Base-by-base conservation (phyloP, 2,113 vertebrate genomes). In the Lagopus leucura region DNA sequence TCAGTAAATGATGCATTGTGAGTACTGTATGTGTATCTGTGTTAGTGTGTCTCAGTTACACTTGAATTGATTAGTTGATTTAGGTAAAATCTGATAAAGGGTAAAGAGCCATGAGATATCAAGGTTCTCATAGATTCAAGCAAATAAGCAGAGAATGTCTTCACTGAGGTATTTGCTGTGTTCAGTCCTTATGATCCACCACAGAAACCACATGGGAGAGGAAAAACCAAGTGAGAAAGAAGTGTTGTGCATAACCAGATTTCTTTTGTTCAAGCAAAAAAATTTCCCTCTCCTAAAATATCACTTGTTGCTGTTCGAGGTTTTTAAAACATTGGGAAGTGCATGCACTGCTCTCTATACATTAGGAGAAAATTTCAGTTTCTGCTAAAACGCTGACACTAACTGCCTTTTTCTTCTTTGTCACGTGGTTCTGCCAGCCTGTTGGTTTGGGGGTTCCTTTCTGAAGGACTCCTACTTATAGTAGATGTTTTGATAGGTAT, bases 81-180 rank as follows among this genome's bases (percentile, higher is more conserved):
- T 70, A 88, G 85, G 92, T 82, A 91, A 83, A 88, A 94, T 80
- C 72, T 74, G 79, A 32, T 22, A 86, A 80, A 95, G 63, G 64
- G 85, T 92, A 92, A 65, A 60, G 48, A 77, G 27, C 67, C 19
- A 15, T 50, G 69, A 85, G 85, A 81, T 88, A 80, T 25, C 1
- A 12, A 77, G 48, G 63, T 94, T 38, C 50, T 83, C 66, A 47
- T 55, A 74, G 92, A 11, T 69, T 88, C 75, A 86, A 82, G 36
- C 12, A 82, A 57, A 66, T 70, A 50, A 30, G 22, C 32, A 50
- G 25, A 61, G 48, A 66, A 14, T 13, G 30, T 70, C 40, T 82
- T 70, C 57, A 57, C 4, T 72, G 43, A 30, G 79, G 30, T 27
- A 27, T 85, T 89, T 82, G 76, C n/a, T 4, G 4, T 60, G 13